phyloP scores from a whole-genome alignment of 2,888 invertebrate genomes.

The Sialis lutaria region DNA sequence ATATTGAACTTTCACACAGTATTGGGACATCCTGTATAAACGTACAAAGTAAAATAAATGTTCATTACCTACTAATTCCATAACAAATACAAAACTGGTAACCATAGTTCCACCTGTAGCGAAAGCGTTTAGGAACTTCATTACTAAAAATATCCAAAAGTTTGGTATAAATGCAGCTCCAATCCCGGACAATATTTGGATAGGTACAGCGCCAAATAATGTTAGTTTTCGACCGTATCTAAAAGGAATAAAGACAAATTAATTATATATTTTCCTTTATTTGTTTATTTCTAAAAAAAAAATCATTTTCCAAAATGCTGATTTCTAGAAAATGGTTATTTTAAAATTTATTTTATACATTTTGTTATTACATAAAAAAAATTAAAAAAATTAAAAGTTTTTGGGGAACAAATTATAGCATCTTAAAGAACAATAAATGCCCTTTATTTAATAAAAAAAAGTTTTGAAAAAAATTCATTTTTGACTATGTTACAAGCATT shows the following conservation, averaged over 20 bases:
- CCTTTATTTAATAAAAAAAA: no score
- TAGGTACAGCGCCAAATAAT: constrained; percentile 44
- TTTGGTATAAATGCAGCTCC: constrained; percentile 45
- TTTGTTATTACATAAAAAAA: background rate
- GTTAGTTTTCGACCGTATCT: constrained; percentile 54
- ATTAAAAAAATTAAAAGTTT: background rate
- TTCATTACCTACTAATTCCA: constrained; percentile 35
- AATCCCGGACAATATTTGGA: constrained; percentile 48
- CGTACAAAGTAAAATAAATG: no score
- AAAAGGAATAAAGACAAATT: constrained; percentile 13
- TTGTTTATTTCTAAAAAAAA: no score
- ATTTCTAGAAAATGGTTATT: no score
- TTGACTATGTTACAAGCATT: no score
- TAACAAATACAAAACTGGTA: constrained; percentile 41
- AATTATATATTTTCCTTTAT: no score
- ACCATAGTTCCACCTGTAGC: constrained; percentile 65
- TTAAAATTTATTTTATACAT: no score
- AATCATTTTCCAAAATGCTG: no score
- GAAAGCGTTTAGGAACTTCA: constrained; percentile 47
- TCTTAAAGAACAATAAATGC: no score
- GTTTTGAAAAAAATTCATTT: no score
- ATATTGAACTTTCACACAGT: no score
- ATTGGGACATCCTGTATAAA: no score
- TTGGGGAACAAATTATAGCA: background rate
- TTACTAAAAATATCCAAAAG: constrained; percentile 35